Evolutionary conservation across 2,113 vertebrate genomes (phyloP), one percentile per base, ranked within the genome.

Genomic region (Aix galericulata): DNA sequence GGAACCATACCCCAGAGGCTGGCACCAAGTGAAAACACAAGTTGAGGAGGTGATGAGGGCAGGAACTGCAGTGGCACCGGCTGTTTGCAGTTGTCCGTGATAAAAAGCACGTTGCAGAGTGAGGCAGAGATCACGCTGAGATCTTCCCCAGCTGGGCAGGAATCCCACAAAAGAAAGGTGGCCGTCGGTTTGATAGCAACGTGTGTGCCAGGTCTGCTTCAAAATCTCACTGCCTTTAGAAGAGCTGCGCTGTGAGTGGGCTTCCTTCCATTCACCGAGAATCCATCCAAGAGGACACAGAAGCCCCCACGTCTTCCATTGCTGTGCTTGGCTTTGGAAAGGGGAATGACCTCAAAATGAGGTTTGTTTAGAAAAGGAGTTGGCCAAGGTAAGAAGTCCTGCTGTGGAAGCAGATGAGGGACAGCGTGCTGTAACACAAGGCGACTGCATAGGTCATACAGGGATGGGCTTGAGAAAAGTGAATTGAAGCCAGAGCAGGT

Each of bases 401-500:
- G 32, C 50, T 22, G 20, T 8, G 36, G 50, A 12, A 36, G 34
- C 71, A 59, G 42, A 11, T 44, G 26, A 56, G 40, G 21, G 48
- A 32, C 40, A 11, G 42, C 0, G 2, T 2, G 2, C 18, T 23
- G 15, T 62, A 48, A 4, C 26, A 9, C 1, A 2, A 64, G 71
- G 58, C 17, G 10, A 5, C 64, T 64, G 69, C 31, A 6, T 36
- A 32, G 63, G 14, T 32, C 8, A 2, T 23, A 6, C 22, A 50
- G 42, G 32, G 38, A 32, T 11, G 31, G 63, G 31, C 34, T 29
- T 71, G 50, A 56, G 31, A 42, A 81, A 50, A 76, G 14, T 63
- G 31, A 56, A 16, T 20, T 26, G 56, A 69, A 86, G 40, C 42
- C 38, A 76, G 46, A 71, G 38, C 29, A 74, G 44, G 26, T 31